These are phyloP conservation scores for Nemapogon koenigi DNA, from an alignment of 2,888 invertebrate species.

Conservation along the genomic window DNA sequence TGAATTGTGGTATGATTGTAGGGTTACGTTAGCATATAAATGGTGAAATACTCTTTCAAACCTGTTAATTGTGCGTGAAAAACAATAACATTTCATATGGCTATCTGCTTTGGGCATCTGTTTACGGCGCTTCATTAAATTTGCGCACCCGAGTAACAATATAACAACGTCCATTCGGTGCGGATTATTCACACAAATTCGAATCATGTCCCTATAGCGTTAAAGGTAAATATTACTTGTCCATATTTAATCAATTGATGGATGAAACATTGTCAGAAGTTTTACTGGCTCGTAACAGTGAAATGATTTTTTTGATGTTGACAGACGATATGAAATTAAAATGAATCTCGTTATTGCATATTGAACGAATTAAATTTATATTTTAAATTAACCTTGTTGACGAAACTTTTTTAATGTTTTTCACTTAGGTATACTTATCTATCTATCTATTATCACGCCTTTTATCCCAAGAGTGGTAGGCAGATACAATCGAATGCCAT, in stretches of 20 bases:
- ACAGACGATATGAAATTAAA: slow-evolving; percentile 22
- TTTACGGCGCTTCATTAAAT: slow-evolving; percentile 26
- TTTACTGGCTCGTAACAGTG: slow-evolving; percentile 22
- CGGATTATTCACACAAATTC: slow-evolving; percentile 11
- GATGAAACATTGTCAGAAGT: slow-evolving; percentile 20
- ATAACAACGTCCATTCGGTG: slow-evolving; percentile 11
- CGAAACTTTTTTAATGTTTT: too few relatives aligned
- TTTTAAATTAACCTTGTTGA: neutral
- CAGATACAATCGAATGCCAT: too few relatives aligned
- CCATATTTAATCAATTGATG: slow-evolving; percentile 17
- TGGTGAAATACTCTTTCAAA: too few relatives aligned
- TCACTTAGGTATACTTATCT: too few relatives aligned
- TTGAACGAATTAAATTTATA: slow-evolving; percentile 11
- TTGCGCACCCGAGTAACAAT: slow-evolving; percentile 20
- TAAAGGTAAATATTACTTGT: slow-evolving; percentile 17
- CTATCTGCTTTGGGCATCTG: slow-evolving; percentile 22
- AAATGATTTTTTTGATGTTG: slow-evolving; percentile 23
- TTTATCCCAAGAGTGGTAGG: too few relatives aligned
- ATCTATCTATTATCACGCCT: too few relatives aligned
- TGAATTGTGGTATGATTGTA: too few relatives aligned
- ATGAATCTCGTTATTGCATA: slow-evolving; percentile 17
- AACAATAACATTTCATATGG: slow-evolving; percentile 8
- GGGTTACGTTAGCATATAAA: too few relatives aligned
- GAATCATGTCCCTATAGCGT: slow-evolving; percentile 13
- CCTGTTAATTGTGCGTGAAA: too few relatives aligned